Evolutionary conservation across 2,797 vertebrate species (phyloP).

Genomic region (Arctocebus calabarensis): DNA sequence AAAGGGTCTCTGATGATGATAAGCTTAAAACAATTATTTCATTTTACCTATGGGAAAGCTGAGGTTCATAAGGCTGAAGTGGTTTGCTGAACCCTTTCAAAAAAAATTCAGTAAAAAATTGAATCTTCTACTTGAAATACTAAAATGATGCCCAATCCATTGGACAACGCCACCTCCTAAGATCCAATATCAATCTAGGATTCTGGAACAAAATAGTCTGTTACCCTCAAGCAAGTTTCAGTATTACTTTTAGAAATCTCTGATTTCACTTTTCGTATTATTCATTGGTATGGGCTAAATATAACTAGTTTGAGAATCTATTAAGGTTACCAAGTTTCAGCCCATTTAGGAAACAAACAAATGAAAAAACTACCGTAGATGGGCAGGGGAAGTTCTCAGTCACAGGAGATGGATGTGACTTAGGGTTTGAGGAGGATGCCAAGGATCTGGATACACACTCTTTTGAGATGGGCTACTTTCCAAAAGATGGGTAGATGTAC

Average conservation of each 20-base stretch:
- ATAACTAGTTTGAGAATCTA: neutral
- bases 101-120: neutral
- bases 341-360: neutral
- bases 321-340: neutral
- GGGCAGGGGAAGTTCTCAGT: neutral
- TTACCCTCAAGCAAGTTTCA: neutral
- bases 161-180: neutral
- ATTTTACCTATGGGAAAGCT: neutral
- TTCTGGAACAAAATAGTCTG: neutral
- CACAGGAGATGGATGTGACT: neutral
- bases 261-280: slow-evolving; percentile 10
- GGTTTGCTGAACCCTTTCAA: neutral
- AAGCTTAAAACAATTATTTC: neutral
- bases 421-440: slow-evolving; percentile 77
- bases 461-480: slow-evolving; percentile 81
- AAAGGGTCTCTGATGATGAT: neutral
- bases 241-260: neutral
- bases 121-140: neutral
- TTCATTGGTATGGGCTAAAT: neutral
- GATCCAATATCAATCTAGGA: neutral
- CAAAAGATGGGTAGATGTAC: slow-evolving; percentile 64
- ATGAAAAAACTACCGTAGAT: neutral
- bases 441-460: slow-evolving; percentile 80
- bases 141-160: neutral
- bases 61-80: neutral